A percentile compares a stretch with the other conserved stretches of the same genome.
These are phyloP conservation scores for Spilosoma lubricipeda DNA, from an alignment of 2,888 invertebrate genomes.

Conservation along the genomic window DNA sequence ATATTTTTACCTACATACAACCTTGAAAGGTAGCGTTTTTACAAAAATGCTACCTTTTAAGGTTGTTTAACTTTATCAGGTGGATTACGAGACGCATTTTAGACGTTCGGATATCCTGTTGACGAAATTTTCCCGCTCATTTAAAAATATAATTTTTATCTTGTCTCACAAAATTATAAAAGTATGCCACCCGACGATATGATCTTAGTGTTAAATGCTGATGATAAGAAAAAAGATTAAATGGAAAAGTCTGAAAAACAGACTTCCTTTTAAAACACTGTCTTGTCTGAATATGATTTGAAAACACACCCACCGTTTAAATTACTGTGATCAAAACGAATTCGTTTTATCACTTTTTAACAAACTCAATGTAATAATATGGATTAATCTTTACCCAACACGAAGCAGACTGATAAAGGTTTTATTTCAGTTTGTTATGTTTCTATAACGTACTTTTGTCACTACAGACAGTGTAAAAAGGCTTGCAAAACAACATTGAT, in stretches of 20 bases:
- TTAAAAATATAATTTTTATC: background rate
- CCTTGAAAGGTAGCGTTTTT: no score
- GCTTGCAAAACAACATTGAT: background rate
- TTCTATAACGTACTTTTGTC: background rate
- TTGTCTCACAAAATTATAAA: background rate
- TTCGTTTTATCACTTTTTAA: no score
- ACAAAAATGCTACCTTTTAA: background rate
- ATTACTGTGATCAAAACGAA: no score
- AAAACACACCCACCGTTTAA: background rate
- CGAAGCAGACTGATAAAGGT: no score
- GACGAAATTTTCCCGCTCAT: background rate
- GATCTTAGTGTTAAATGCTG: background rate
- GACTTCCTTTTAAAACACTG: background rate
- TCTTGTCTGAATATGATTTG: background rate
- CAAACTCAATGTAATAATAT: no score
- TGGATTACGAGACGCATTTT: background rate
- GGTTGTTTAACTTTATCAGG: background rate
- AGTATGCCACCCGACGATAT: background rate
- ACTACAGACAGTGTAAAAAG: background rate
- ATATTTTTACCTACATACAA: no score
- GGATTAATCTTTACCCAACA: no score
- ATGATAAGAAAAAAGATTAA: background rate
- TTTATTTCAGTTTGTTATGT: background rate
- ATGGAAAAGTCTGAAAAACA: background rate
- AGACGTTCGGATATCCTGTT: background rate